Percentiles rank a stretch among this genome's conserved stretches.
These are phyloP conservation scores for Nothocercus julius DNA, from an alignment of 2,113 vertebrate species.

Conservation along the genomic window DNA sequence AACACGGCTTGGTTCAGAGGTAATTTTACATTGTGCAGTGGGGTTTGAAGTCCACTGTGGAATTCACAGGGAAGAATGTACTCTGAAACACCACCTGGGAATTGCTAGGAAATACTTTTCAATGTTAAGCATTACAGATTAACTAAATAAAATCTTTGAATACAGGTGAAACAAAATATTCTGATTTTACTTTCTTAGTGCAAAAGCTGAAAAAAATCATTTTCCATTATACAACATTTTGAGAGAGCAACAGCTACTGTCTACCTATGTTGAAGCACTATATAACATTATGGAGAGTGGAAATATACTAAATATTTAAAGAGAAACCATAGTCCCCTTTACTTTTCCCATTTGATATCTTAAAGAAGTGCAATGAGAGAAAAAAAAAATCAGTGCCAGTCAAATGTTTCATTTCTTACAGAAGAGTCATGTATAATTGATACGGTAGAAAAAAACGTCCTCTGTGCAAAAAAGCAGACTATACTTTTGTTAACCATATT, in stretches of 20 bases:
- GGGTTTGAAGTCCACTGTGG: not conserved
- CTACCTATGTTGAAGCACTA: not conserved
- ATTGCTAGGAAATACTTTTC: not conserved
- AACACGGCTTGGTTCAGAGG: not conserved
- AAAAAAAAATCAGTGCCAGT: not conserved
- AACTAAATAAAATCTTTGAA: not conserved
- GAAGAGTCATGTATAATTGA: not conserved
- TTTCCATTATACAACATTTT: not conserved
- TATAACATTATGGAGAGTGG: not conserved
- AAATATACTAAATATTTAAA: not conserved
- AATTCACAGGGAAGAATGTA: not conserved
- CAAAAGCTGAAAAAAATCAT: not conserved
- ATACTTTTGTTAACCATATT: not conserved
- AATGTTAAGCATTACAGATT: not conserved
- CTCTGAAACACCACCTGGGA: not conserved
- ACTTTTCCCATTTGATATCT: not conserved
- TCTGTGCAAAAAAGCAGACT: not conserved
- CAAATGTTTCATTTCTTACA: not conserved
- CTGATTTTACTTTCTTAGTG: not conserved
- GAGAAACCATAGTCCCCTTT: not conserved
- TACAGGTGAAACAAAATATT: not conserved
- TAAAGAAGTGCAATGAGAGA: not conserved
- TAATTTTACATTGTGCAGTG: not conserved
- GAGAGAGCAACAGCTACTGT: not conserved
- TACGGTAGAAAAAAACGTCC: accelerated